Conservation (phyloP, 2,888 invertebrate species). For the Agonum fuliginosum region DNA sequence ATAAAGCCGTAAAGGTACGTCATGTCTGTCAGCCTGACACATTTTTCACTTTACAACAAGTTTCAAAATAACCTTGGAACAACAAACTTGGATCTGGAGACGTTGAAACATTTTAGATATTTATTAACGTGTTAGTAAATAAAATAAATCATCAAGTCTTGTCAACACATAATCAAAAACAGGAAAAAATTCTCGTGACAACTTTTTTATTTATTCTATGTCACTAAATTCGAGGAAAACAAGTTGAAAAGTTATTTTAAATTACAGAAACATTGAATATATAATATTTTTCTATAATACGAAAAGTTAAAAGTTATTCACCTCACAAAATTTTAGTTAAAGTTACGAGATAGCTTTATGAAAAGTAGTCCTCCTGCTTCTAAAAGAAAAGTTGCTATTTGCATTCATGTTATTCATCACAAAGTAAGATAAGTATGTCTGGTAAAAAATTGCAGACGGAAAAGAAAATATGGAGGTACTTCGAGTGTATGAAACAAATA, state of each 20-base stretch:
- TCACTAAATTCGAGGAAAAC: background rate
- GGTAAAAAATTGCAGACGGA: slow-evolving; percentile 29
- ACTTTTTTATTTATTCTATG: slow-evolving; percentile 14
- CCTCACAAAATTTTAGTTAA: no score
- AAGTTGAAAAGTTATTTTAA: background rate
- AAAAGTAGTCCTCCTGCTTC: no score
- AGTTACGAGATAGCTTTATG: no score
- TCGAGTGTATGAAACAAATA: slow-evolving; percentile 18
- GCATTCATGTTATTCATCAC: slow-evolving; percentile 7
- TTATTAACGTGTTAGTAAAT: slow-evolving; percentile 28
- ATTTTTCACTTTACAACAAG: slow-evolving; percentile 21
- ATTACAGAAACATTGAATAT: background rate
- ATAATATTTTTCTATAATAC: no score
- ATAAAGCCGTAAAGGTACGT: slow-evolving; percentile 11
- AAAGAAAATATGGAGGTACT: slow-evolving; percentile 30
- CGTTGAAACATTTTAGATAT: slow-evolving; percentile 20
- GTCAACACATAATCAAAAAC: slow-evolving; percentile 29
- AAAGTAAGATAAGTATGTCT: background rate
- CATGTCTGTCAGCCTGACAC: slow-evolving; percentile 17
- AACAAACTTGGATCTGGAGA: slow-evolving; percentile 5
- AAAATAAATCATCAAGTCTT: slow-evolving; percentile 33
- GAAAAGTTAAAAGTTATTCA: no score
- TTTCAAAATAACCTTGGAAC: slow-evolving; percentile 25
- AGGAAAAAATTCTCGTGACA: slow-evolving; percentile 4
- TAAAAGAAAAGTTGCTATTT: slow-evolving; percentile 19